phyloP scores from a whole-genome alignment of 1,140 invertebrate species.

The Agrypnia vestita region DNA sequence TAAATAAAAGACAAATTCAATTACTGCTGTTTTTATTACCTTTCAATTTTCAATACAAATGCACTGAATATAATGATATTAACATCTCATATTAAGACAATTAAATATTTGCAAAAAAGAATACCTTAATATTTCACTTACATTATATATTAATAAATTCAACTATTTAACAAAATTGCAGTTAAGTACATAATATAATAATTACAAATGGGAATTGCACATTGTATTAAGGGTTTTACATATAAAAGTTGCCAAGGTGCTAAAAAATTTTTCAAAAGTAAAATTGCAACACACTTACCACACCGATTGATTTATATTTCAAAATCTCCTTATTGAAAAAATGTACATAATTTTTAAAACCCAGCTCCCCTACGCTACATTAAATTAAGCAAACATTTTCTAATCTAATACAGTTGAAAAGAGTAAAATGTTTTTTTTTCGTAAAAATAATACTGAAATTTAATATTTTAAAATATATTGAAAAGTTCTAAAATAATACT shows the following conservation, averaged over 20 bases:
- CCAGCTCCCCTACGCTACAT: neutral
- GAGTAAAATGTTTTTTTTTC: neutral
- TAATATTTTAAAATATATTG: neutral
- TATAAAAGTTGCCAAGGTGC: constrained; percentile 43
- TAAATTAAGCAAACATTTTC: constrained; percentile 4
- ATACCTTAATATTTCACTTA: constrained; percentile 57
- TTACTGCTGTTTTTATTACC: constrained; percentile 57
- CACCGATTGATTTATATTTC: constrained; percentile 36
- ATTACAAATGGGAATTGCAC: constrained; percentile 59
- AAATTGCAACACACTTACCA: constrained; percentile 35
- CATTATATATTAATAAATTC: constrained; percentile 57
- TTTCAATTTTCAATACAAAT: constrained; percentile 61
- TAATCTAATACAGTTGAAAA: constrained; percentile 28
- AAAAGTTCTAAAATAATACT: too few species aligned
- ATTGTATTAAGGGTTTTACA: constrained; percentile 49
- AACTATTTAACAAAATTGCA: constrained; percentile 62
- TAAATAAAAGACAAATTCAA: constrained; percentile 33
- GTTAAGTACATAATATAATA: constrained; percentile 53
- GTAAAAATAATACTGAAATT: constrained; percentile 32
- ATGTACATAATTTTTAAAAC: constrained; percentile 44
- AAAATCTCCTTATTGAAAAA: constrained; percentile 45
- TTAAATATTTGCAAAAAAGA: constrained; percentile 60
- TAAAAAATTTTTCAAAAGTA: constrained; percentile 22
- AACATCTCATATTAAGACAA: constrained; percentile 61
- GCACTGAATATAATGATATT: constrained; percentile 55